phyloP scores from a whole-genome alignment of 2,888 invertebrate genomes.

The Cosmorhoe ocellata region DNA sequence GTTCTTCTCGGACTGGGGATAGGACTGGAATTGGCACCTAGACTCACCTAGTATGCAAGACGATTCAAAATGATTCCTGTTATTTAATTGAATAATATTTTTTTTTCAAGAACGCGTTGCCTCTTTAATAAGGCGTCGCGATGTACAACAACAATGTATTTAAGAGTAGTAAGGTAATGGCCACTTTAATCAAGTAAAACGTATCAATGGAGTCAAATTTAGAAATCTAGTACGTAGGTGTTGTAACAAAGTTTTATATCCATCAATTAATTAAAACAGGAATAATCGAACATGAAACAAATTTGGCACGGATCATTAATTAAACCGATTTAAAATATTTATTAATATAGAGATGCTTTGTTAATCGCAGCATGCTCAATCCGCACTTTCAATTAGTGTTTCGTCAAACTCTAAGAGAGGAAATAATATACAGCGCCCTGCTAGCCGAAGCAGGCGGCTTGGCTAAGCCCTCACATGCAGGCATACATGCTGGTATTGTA shows the following conservation, averaged over 20 bases:
- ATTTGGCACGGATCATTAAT: conserved; percentile 42
- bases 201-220: background rate
- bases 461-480: no score
- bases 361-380: conserved; percentile 52
- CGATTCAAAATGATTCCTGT: no score
- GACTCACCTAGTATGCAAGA: no score
- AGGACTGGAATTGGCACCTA: no score
- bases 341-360: conserved; percentile 51
- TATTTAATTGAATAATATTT: no score
- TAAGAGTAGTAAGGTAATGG: no score
- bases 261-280: conserved; percentile 28
- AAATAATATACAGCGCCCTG: background rate
- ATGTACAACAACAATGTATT: no score
- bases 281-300: conserved; percentile 31
- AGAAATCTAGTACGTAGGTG: conserved; percentile 22
- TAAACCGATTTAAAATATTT: conserved; percentile 45
- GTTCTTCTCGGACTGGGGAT: no score
- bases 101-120: no score
- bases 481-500: no score
- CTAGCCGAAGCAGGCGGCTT: background rate
- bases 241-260: conserved; percentile 29
- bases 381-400: conserved; percentile 62
- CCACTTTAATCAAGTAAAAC: no score
- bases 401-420: conserved; percentile 43
- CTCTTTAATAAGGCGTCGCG: no score